Percentiles rank a stretch among this genome's conserved stretches.
Conservation (phyloP, 1,140 invertebrate species). For the Psix sp. region DNA sequence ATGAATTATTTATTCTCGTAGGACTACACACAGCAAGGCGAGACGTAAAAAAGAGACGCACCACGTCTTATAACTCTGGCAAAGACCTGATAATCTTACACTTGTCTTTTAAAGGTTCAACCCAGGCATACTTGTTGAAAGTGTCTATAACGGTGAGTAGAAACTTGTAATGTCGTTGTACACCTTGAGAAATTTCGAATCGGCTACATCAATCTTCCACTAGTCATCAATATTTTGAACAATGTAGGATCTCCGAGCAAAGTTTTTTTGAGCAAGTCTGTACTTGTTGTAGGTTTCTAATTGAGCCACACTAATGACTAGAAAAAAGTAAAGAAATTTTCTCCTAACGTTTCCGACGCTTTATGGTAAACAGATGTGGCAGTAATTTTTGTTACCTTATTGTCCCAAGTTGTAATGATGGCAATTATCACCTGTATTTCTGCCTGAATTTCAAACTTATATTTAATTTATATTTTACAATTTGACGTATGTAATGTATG, state of each 20-base stretch:
- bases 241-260: slow-evolving; percentile 43
- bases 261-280: slow-evolving; percentile 43
- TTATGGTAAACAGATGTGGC: too few relatives aligned
- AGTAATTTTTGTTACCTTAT: too few relatives aligned
- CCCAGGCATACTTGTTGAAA: slow-evolving; percentile 68
- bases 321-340: too few relatives aligned
- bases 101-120: slow-evolving; percentile 66
- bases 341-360: too few relatives aligned
- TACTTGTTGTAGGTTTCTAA: slow-evolving; percentile 12
- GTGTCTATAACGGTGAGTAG: slow-evolving; percentile 71
- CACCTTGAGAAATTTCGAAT: slow-evolving; percentile 59
- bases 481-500: too few relatives aligned
- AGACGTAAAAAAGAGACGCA: not conserved
- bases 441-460: too few relatives aligned
- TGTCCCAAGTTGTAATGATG: too few relatives aligned
- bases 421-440: too few relatives aligned
- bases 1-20: slow-evolving; percentile 52
- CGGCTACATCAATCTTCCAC: slow-evolving; percentile 70
- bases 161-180: slow-evolving; percentile 64
- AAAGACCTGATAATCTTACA: slow-evolving; percentile 24
- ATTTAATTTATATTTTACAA: too few relatives aligned
- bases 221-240: slow-evolving; percentile 64
- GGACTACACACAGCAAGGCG: slow-evolving; percentile 23
- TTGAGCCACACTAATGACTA: too few relatives aligned
- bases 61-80: slow-evolving; percentile 22